Evolutionary conservation across 2,113 vertebrate species (phyloP), one percentile per base, ranked within the genome.

Genomic region (Gymnobelideus leadbeateri): DNA sequence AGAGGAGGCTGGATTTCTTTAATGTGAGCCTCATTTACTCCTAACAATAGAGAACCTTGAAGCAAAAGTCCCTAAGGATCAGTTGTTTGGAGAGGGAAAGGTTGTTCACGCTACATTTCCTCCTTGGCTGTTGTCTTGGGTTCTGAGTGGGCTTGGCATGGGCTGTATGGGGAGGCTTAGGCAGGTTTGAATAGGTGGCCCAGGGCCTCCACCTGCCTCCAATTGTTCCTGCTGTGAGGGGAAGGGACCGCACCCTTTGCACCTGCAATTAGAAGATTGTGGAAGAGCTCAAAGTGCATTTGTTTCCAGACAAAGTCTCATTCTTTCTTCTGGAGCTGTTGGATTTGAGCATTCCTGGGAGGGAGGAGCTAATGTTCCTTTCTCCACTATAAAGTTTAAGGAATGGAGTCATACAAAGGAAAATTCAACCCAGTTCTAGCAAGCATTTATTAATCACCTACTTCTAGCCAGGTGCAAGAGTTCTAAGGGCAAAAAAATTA

Each of bases 21-120:
- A 98, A 96, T 8, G 47, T 95, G 98, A 98, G 96, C 94, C 96
- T 98, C 96, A 90, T 98, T 98, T 98, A 97, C 98, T 98, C 98
- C 3, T 8, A 98, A 95, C 97, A 98, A 97, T 98, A 98, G 97
- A 97, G 98, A 98, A 94, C 95, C 92, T 98, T 98, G 98, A 98
- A 98, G 97, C 95, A 97, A 96, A 97, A 97, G 96, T 98, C 98
- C 97, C 97, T 25, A 16, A 95, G 98, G 98, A 98, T 94, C 96
- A 89, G 95, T 97, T 98, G 97, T 98, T 98, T 98, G 97, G 95
- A 96, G 98, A 98, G 97, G 97, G 93, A 97, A 94, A 95, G 92
- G 92, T 53, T 97, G 96, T 98, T 97, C 95, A 96, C 97, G 97
- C 97, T 97, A 95, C 28, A 89, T 97, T 97, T 98, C 97, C 94